Conservation (phyloP, 2,888 invertebrate genomes). For the Limnephilus auricula region DNA sequence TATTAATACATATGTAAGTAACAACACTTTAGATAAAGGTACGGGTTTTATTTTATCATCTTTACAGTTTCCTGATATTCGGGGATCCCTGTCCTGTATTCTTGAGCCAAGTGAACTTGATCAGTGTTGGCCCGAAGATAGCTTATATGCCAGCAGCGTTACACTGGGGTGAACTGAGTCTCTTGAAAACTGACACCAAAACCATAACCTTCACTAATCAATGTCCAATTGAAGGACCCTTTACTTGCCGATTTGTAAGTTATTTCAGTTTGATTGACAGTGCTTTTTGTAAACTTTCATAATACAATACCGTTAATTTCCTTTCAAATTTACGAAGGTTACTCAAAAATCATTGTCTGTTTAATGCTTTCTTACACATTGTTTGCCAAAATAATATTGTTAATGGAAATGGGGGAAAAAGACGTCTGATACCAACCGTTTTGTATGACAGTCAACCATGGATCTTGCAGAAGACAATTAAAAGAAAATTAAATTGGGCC, state of each 20-base stretch:
- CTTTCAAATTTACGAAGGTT: too few species aligned
- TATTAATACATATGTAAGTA: too few species aligned
- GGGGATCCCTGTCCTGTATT: conserved; percentile 36
- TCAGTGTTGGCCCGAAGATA: conserved; percentile 49
- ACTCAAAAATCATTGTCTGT: too few species aligned
- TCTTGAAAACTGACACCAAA: conserved; percentile 33
- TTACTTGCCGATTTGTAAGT: conserved; percentile 50
- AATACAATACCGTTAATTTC: too few species aligned
- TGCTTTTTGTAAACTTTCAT: background rate
- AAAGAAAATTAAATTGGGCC: too few species aligned
- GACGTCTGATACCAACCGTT: too few species aligned
- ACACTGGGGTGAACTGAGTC: conserved; percentile 53
- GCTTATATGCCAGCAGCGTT: background rate
- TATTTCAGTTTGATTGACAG: background rate
- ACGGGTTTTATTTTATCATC: background rate
- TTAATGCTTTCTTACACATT: too few species aligned
- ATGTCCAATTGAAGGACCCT: conserved; percentile 45
- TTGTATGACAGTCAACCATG: too few species aligned
- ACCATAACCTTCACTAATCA: conserved; percentile 16
- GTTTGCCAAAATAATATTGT: too few species aligned
- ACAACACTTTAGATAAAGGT: too few species aligned
- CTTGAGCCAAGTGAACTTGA: conserved; percentile 39
- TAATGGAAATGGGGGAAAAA: too few species aligned
- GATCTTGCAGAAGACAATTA: too few species aligned
- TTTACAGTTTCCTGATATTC: conserved; percentile 49